Base-by-base conservation (phyloP, 1,140 invertebrate genomes). In the Pseudachorutes palmiensis region DNA sequence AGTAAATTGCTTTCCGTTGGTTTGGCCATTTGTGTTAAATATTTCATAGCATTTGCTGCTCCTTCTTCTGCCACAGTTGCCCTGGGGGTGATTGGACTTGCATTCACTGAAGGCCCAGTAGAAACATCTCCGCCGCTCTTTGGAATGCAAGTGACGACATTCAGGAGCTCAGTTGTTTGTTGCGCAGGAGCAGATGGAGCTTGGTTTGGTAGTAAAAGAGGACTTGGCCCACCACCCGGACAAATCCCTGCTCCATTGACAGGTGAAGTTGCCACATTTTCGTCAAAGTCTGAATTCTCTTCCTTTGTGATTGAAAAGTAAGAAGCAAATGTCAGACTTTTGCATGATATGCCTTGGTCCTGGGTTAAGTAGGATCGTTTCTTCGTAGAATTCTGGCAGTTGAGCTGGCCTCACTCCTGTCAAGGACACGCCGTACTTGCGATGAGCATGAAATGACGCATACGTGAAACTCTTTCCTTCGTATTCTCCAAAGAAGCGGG, bases 271-370 rank as follows among this genome's bases (percentile, higher is more conserved):
- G 68, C 71, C 28, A 31, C 29, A 67, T 71, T 69, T 33, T 67
- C 70, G 2, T 2, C 72, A 81, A 98, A 93, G 67, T 92, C 90
- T 24, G 91, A 94, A 77, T 95, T 94, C 77, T 95, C 92, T 77
- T 96, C 92, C 78, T 98, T 97, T 29, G 94, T 97, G 66, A 97
- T 97, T 80, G 91, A 95, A 90, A 98, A 92, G 79, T 99, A 99
- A 81, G 61, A 98, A 99, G 78, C 95, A 97, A 29, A 92, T 95
- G 79, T 98, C 95, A 73, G 89, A 90, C 77, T 94, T 94, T 81
- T 96, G 94, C 91, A 99, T 96, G 74, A 97, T 94, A 81, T 98
- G 94, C 29, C 92, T 81, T 16, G 69, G 69, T 26, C 72, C 72
- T 1, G 96, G 95, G 81, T 99, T 99, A 45, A 98, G 80, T 58